Evolutionary conservation across 2,888 invertebrate genomes (phyloP), one percentile per base, ranked within the genome.

Genomic region (Pimpla rufipes): DNA sequence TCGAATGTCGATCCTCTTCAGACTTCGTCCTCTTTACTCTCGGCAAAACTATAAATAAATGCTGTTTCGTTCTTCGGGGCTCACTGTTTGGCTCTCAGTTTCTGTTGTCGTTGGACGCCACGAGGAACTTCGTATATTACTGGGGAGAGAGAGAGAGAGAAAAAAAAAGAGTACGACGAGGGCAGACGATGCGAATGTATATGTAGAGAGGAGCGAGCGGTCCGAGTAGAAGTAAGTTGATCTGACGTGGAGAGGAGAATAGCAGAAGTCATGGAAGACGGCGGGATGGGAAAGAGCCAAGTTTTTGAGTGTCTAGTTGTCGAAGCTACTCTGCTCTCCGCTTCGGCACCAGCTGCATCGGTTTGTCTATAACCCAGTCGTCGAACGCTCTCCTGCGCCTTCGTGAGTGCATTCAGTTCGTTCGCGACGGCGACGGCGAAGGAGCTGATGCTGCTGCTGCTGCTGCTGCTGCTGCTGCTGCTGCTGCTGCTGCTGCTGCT

Each of bases 241-340:
- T 66, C 76, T 21, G 81, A 76, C 76, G 70, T 47, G 68, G 23
- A 66, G 42, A 59, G 47, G 37, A 21, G 45, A 64, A 35, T 18
- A 55, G 67, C 18, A 13, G 45, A 47, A 8, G 68, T 7, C 21
- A 76, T 55, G 66, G 62, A 45, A 47, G 37, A 67, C 52, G 78
- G 21, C 40, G 45, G 71, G 71, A 50, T 71, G 59, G 55, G 59
- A 76, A 57, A 66, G 74, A 83, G 74, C 73, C 70, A 75, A 80
- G 62, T 80, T 80, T 66, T 66, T 23, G 64, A 47, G 55, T 13
- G 66, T 67, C 55, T 64, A 13, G 68, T 13, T 70, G 64, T 79
- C 50, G 76, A 76, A 68, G 64, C 62, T 47, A 75, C 29, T 57
- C 42, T 40, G 16, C 23, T 47, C 21, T 57, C 29, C 37, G 76